These are phyloP conservation scores for Pristiophorus japonicus DNA, from an alignment of 2,113 vertebrate genomes.

Conservation along the genomic window DNA sequence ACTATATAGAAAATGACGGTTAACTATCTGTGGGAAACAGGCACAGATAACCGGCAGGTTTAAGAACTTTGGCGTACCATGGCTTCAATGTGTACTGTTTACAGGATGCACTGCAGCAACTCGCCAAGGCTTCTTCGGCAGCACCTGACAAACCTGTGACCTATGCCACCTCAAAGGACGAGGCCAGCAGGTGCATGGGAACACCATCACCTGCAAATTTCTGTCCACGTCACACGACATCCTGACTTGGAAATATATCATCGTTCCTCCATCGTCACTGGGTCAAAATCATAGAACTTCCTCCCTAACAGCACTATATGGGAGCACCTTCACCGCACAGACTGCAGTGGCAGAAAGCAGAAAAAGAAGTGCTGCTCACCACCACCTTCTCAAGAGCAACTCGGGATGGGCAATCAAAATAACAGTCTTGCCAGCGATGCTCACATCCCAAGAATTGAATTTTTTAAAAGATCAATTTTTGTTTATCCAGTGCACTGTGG, in stretches of 20 bases:
- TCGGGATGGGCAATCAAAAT: not conserved
- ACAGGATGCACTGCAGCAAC: not conserved
- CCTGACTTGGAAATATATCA: not conserved
- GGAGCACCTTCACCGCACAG: not conserved
- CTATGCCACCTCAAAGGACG: not conserved
- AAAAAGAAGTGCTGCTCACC: too few relatives aligned
- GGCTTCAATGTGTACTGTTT: not conserved
- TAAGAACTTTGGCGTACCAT: too few relatives aligned
- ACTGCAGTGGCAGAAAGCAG: not conserved
- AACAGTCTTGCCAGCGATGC: not conserved
- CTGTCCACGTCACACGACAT: not conserved
- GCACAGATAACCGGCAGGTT: too few relatives aligned
- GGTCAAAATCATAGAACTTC: not conserved
- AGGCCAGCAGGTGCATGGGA: not conserved
- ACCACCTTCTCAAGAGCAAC: not conserved
- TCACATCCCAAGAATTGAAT: not conserved
- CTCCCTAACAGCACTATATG: not conserved
- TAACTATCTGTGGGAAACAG: too few relatives aligned
- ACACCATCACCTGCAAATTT: not conserved
- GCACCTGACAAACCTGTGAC: too few relatives aligned
- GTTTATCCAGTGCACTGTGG: too few relatives aligned
- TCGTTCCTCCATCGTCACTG: not conserved
- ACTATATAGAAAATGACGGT: too few relatives aligned
- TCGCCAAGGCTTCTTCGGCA: not conserved
- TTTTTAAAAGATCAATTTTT: not conserved